phyloP scores from a whole-genome alignment of 1,140 invertebrate genomes.

The Stratiolaelaps scimitus region DNA sequence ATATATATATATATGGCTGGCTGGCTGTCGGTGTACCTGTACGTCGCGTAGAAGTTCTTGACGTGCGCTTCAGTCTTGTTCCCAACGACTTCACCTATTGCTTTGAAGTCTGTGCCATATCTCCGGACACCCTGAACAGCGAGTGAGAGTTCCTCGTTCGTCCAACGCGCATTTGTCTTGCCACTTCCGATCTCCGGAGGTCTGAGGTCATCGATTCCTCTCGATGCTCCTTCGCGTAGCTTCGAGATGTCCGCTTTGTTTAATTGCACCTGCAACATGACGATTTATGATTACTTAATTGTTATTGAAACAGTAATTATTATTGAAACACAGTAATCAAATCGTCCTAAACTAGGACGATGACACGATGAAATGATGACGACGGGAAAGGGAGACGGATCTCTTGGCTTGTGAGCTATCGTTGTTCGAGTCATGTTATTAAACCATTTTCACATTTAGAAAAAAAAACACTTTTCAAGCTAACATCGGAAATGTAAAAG shows the following conservation, averaged over 20 bases:
- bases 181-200: conserved; percentile 47
- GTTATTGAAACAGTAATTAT: too few relatives aligned
- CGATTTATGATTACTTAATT: conserved; percentile 15
- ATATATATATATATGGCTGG: too few relatives aligned
- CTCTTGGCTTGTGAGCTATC: too few relatives aligned
- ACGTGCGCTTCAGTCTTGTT: conserved; percentile 88
- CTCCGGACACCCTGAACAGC: conserved; percentile 79
- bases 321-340: too few relatives aligned
- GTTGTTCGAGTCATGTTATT: too few relatives aligned
- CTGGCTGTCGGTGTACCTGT: conserved; percentile 42
- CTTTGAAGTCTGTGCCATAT: conserved; percentile 89
- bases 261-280: conserved; percentile 63
- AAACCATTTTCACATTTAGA: too few relatives aligned
- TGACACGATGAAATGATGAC: too few relatives aligned
- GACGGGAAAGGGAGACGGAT: too few relatives aligned
- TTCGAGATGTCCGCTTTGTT: conserved; percentile 83
- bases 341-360: too few relatives aligned
- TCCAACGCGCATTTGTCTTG: conserved; percentile 67
- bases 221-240: conserved; percentile 50
- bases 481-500: too few relatives aligned
- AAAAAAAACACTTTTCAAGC: too few relatives aligned
- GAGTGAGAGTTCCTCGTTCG: conserved; percentile 74
- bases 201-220: conserved; percentile 59
- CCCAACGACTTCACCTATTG: conserved; percentile 83
- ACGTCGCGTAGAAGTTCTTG: conserved; percentile 78